phyloP scores from a whole-genome alignment of 2,888 invertebrate genomes.

The Cephus runcator region DNA sequence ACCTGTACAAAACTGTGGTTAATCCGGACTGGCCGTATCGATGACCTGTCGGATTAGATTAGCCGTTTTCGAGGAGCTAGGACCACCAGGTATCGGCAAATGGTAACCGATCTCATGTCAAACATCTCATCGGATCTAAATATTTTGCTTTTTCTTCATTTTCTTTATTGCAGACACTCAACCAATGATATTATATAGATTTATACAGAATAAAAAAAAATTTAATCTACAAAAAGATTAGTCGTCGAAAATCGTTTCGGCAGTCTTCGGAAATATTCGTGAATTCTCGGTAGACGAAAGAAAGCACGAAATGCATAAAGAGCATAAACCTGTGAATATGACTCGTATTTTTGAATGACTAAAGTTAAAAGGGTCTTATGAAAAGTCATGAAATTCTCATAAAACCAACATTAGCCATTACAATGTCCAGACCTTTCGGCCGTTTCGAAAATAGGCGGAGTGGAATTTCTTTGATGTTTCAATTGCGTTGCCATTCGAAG shows the following conservation, averaged over 20 bases:
- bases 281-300: neutral
- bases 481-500: conserved; percentile 41
- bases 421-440: conserved; percentile 7
- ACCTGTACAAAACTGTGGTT: conserved; percentile 54
- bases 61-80: conserved; percentile 37
- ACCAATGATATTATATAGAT: neutral
- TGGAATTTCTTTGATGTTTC: conserved; percentile 47
- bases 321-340: neutral
- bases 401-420: conserved; percentile 50
- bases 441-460: conserved; percentile 31
- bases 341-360: neutral
- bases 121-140: conserved; percentile 25
- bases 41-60: conserved; percentile 58
- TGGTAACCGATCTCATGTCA: conserved; percentile 48
- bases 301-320: neutral
- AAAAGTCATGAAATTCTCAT: conserved; percentile 48
- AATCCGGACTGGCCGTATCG: conserved; percentile 48
- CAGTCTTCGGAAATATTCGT: neutral
- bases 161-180: neutral
- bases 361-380: neutral
- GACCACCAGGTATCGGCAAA: conserved; percentile 50
- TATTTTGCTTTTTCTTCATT: conserved; percentile 10
- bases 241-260: neutral
- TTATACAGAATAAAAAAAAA: neutral
- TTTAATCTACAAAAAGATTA: neutral